A percentile compares a stretch with the other conserved stretches of the same genome.
Evolutionary conservation across 2,888 invertebrate species (phyloP).

Genomic region (Helobdella robusta): DNA sequence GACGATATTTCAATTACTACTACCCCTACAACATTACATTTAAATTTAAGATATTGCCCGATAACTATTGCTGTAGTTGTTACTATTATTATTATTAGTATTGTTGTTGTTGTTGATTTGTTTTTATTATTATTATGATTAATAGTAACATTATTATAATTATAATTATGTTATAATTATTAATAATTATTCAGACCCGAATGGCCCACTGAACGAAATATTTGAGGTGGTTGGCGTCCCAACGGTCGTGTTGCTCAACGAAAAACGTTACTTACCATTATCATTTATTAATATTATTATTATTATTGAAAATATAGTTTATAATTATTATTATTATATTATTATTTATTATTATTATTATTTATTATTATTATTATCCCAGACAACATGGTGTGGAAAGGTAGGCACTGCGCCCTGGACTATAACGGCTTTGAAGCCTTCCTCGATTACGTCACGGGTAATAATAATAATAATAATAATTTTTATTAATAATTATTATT

Average conservation of each 20-base stretch:
- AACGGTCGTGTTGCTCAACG: constrained; percentile 8
- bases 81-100: too few relatives aligned
- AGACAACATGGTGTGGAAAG: constrained; percentile 14
- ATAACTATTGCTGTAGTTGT: too few relatives aligned
- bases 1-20: too few relatives aligned
- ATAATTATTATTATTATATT: too few relatives aligned
- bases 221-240: constrained; percentile 14
- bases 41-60: too few relatives aligned
- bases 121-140: background rate
- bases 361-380: background rate
- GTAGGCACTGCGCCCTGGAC: constrained; percentile 7
- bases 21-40: too few relatives aligned
- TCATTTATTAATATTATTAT: too few relatives aligned
- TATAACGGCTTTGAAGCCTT: background rate
- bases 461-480: background rate
- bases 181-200: background rate
- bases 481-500: too few relatives aligned
- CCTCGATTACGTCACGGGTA: background rate
- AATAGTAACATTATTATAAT: background rate
- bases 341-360: background rate
- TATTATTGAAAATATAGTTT: too few relatives aligned
- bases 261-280: constrained; percentile 8
- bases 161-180: background rate
- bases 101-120: too few relatives aligned
- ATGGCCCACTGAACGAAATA: background rate